Conservation (phyloP, 2,888 invertebrate genomes). For the Agonopterix arenella region DNA sequence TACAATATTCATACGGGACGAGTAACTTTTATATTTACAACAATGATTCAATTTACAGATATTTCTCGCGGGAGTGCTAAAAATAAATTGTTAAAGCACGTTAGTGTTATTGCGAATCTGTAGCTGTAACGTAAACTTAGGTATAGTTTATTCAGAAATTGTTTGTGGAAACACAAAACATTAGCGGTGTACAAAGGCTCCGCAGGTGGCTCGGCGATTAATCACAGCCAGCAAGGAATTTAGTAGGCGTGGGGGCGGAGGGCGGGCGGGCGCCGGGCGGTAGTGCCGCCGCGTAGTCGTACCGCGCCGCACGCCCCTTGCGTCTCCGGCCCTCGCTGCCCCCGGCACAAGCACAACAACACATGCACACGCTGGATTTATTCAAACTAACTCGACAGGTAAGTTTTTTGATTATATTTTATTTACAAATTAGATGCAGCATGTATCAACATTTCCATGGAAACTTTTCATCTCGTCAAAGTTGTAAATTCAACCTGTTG, state of each 20-base stretch:
- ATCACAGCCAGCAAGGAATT: constrained; percentile 64
- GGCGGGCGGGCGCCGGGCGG: constrained; percentile 39
- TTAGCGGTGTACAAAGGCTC: constrained; percentile 61
- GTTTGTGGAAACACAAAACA: constrained; percentile 46
- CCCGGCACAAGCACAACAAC: constrained; percentile 4
- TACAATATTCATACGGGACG: too few species aligned
- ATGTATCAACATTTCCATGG: background rate
- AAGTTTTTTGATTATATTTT: constrained; percentile 1
- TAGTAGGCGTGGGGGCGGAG: constrained; percentile 23
- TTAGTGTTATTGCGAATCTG: too few species aligned
- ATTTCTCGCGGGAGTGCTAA: too few species aligned
- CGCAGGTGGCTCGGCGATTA: constrained; percentile 72
- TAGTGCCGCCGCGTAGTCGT: constrained; percentile 60
- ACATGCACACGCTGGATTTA: constrained; percentile 11
- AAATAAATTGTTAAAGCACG: too few species aligned
- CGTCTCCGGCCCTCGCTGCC: constrained; percentile 6
- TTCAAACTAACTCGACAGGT: constrained; percentile 6
- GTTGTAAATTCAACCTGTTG: constrained; percentile 44
- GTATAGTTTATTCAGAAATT: constrained; percentile 37
- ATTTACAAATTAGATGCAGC: background rate
- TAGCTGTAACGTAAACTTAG: background rate
- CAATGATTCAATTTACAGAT: too few species aligned
- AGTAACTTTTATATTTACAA: too few species aligned
- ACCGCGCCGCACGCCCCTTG: constrained; percentile 49
- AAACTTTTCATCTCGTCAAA: constrained; percentile 16